Evolutionary conservation across 2,888 invertebrate genomes (phyloP).

Genomic region (Pseudoips prasinana): DNA sequence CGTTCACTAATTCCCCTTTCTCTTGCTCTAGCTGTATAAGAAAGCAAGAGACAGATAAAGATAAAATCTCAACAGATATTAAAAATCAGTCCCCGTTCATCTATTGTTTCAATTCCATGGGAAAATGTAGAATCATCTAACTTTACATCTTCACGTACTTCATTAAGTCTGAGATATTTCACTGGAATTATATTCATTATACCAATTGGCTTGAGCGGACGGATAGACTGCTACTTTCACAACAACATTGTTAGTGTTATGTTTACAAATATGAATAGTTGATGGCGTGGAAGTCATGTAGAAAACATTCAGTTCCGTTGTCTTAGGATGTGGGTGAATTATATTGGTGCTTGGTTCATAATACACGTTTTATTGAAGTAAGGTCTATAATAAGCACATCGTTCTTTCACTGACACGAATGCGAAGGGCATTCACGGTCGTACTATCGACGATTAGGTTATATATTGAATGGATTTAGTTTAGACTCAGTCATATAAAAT

Average conservation of each 20-base stretch:
- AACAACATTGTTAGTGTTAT: slow-evolving; percentile 34
- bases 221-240: slow-evolving; percentile 35
- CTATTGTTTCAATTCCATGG: slow-evolving; percentile 43
- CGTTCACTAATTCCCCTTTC: too few species aligned
- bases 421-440: too few species aligned
- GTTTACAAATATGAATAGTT: slow-evolving; percentile 38
- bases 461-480: too few species aligned
- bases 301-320: slow-evolving; percentile 28
- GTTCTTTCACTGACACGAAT: too few species aligned
- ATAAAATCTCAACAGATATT: too few species aligned
- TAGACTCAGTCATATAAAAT: too few species aligned
- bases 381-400: too few species aligned
- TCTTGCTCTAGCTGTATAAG: too few species aligned
- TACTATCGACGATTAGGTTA: too few species aligned
- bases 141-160: slow-evolving; percentile 20
- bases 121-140: slow-evolving; percentile 34
- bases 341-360: slow-evolving; percentile 14
- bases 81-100: slow-evolving; percentile 1
- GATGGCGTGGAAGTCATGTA: slow-evolving; percentile 30
- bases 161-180: slow-evolving; percentile 29
- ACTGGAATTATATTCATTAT: slow-evolving; percentile 18
- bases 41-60: too few species aligned
- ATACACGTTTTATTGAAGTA: too few species aligned
- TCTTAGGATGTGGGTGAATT: too few species aligned
- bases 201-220: slow-evolving; percentile 30